phyloP scores from a whole-genome alignment of 92 coral and sea anemone genomes.

The Siderastrea radians region DNA sequence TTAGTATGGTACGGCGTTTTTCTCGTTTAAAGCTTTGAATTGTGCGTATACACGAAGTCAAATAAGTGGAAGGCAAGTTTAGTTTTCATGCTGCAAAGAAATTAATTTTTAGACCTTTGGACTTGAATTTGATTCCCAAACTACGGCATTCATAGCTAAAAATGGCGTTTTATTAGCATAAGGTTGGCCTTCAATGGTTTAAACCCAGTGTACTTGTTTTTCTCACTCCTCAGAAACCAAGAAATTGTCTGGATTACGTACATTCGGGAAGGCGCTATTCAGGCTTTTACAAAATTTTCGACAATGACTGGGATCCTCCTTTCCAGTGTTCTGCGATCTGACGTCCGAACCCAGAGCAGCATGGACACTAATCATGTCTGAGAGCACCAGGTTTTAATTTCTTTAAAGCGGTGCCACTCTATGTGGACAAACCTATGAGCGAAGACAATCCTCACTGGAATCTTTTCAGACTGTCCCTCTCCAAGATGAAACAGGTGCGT shows the following conservation, averaged over 20 bases:
- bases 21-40: no score
- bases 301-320: constrained; percentile 25
- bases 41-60: no score
- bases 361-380: constrained; percentile 73
- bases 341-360: constrained; percentile 63
- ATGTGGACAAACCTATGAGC: constrained; percentile 15
- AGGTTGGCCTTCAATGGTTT: no score
- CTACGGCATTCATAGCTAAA: no score
- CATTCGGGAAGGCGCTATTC: constrained; percentile 22
- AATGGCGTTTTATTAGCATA: no score
- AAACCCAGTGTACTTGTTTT: background rate
- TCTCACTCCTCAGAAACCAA: background rate
- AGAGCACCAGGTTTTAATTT: constrained; percentile 22
- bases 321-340: constrained; percentile 64
- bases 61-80: no score
- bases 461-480: constrained; percentile 46
- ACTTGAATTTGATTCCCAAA: no score
- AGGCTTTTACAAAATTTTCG: constrained; percentile 50
- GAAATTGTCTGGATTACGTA: constrained; percentile 12
- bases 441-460: constrained; percentile 66
- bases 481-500: constrained; percentile 39
- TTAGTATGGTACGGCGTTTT: no score
- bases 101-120: no score
- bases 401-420: constrained; percentile 17
- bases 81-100: no score